Evolutionary conservation across 2,888 invertebrate species (phyloP).

Genomic region (Caenorhabditis afra): DNA sequence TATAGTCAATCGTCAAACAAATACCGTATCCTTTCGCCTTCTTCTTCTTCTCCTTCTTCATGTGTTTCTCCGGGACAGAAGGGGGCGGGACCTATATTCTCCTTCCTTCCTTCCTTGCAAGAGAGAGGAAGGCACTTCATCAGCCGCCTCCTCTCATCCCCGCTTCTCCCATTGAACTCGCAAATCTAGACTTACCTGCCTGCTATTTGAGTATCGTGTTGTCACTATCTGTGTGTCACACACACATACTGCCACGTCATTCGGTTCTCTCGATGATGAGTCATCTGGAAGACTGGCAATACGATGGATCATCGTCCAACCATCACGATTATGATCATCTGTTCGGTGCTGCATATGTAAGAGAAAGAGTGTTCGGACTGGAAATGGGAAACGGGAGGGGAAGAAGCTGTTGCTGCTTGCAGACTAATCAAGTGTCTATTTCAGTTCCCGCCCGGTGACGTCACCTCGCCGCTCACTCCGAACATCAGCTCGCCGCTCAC

Average conservation of each 20-base stretch:
- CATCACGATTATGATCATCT: constrained; percentile 17
- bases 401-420: background rate
- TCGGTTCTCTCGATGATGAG: constrained; percentile 19
- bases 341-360: constrained; percentile 5
- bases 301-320: constrained; percentile 8
- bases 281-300: constrained; percentile 38
- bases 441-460: constrained; percentile 47
- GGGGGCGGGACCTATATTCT: constrained; percentile 36
- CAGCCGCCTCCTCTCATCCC: constrained; percentile 30
- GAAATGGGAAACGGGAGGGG: background rate
- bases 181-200: too few species aligned
- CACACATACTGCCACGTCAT: constrained; percentile 29
- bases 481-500: constrained; percentile 47
- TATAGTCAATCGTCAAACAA: constrained; percentile 56
- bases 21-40: constrained; percentile 34
- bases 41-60: background rate
- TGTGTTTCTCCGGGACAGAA: constrained; percentile 18
- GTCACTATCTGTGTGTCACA: too few species aligned
- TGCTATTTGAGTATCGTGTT: too few species aligned
- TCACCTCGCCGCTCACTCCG: constrained; percentile 49
- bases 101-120: constrained; percentile 22
- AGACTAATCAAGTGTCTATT: background rate
- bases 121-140: constrained; percentile 27
- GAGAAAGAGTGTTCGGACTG: background rate
- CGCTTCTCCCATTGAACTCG: too few species aligned